Base-by-base conservation (phyloP, 1,140 invertebrate genomes). In the Nasonia vitripennis region DNA sequence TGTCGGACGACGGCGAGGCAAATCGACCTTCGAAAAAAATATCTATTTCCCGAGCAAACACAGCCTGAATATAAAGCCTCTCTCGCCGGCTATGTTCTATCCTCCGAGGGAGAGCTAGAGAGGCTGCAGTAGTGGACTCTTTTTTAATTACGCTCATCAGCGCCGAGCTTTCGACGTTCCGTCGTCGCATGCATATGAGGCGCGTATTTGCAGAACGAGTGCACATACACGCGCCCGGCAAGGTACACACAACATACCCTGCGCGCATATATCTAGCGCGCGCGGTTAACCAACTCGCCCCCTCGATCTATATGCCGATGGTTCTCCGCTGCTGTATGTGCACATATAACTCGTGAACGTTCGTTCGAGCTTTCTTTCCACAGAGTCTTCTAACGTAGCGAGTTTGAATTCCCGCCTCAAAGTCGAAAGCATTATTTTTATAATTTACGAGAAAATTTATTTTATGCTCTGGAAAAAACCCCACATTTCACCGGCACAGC, bases 61-160 rank as follows among this genome's bases (percentile, higher is more conserved):
- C 9, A 82, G 51, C 17, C 17, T 4, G 17, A 62, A n/a, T 62
- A 20, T 17, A 12, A 51, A 51, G 48, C 48, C 48, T 51, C 12
- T 12, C 48, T 51, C 12, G 48, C 1, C 12, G 48, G 12, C 48
- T 17, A 51, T 51, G 14, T 51, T 51, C 48, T 51, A 51, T 51
- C 2, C 48, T 51, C 48, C 27, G 81, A 75, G 51, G 20, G 48
- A n/a, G 31, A 74, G 20, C 1, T 1, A 45, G 41, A 45, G 41
- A 45, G 41, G 10, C 27, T 27, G 27, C 7, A 45, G 41, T 37
- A 45, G 41, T 37, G 10, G 9, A 68, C 34, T 51, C 27, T 51
- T 83, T 83, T 83, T 83, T 84, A 78, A 78, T 78, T 78, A 23
- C 75, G 70, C 82, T 84, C 82, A 34, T 78, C 74, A 78, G 34